phyloP scores from a whole-genome alignment of 2,888 invertebrate species.

The Apotomis capreana region DNA sequence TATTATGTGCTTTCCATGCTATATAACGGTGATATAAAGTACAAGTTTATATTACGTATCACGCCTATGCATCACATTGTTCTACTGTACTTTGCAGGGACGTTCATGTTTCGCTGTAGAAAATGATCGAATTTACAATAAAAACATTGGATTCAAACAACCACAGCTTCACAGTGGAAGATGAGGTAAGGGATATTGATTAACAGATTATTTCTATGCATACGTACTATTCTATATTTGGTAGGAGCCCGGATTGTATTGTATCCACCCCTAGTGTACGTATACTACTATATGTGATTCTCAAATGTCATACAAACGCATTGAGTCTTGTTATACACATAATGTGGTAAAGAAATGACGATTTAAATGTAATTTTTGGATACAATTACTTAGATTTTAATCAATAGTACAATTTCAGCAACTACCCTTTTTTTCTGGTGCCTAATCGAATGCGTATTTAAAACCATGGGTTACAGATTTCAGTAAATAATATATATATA shows the following conservation, averaged over 20 bases:
- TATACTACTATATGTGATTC: constrained; percentile 7
- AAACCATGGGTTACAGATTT: no score
- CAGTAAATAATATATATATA: no score
- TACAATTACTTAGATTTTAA: background rate
- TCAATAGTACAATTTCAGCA: background rate
- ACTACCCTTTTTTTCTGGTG: constrained; percentile 2
- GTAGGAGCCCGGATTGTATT: constrained; percentile 27
- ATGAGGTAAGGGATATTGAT: constrained; percentile 87
- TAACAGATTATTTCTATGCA: constrained; percentile 25
- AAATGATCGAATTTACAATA: constrained; percentile 92
- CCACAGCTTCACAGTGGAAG: constrained; percentile 90
- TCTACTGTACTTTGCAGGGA: constrained; percentile 44
- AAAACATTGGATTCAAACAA: constrained; percentile 95
- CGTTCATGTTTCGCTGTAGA: constrained; percentile 57
- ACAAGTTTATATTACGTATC: constrained; percentile 25
- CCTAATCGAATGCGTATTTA: no score
- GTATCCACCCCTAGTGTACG: constrained; percentile 29
- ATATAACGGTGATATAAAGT: constrained; percentile 40
- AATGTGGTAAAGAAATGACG: background rate
- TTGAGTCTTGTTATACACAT: background rate
- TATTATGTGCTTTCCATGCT: constrained; percentile 6
- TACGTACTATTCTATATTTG: constrained; percentile 33
- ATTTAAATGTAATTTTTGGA: background rate
- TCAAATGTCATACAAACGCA: constrained; percentile 15
- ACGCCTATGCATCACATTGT: constrained; percentile 40